Evolutionary conservation across 2,113 vertebrate species (phyloP), one percentile per base, ranked within the genome.

Genomic region (Ardeotis arabs): DNA sequence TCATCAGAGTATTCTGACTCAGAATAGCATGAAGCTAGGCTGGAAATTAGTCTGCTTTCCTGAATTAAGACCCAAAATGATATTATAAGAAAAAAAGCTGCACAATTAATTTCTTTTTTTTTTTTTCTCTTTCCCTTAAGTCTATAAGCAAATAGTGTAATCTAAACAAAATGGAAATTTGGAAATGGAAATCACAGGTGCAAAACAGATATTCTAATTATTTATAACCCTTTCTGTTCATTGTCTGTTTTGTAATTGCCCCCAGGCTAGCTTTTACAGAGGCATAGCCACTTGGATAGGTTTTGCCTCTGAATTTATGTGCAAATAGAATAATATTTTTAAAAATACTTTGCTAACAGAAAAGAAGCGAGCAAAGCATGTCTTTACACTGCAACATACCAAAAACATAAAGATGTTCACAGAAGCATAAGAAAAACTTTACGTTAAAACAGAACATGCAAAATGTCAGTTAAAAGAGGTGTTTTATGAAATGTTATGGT

Each of bases 191-290:
- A 44, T 44, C 29, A 75, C 39, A 87, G 58, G 9, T 85, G 37
- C 70, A 89, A 95, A 85, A 39, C 28, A 82, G 52, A 78, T 93
- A 87, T 12, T 90, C 31, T n/a, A 45, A 64, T 87, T 95, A 84
- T 87, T 79, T 83, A 28, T 70, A 91, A 24, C 14, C 3, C 27
- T 87, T 84, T 84, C 27, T 64, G 15, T 84, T 91, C 12, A 45
- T 29, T 96, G 12, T 53, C 47, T 93, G 33, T 69, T 90, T 83
- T 45, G 62, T 76, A 69, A 72, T 69, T 91, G 66, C 24, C 27
- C 87, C 35, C 44, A n/a, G 24, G 35, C 14, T 77, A 21, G 28
- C 25, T 93, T 87, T 87, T 73, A 56, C 21, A 85, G 35, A 66
- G 31, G 24, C 11, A 29, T 5, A 45, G 84, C 63, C 80, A 78